These are phyloP conservation scores for Eristalinus sepulchralis DNA, from an alignment of 2,888 invertebrate genomes.

Conservation along the genomic window DNA sequence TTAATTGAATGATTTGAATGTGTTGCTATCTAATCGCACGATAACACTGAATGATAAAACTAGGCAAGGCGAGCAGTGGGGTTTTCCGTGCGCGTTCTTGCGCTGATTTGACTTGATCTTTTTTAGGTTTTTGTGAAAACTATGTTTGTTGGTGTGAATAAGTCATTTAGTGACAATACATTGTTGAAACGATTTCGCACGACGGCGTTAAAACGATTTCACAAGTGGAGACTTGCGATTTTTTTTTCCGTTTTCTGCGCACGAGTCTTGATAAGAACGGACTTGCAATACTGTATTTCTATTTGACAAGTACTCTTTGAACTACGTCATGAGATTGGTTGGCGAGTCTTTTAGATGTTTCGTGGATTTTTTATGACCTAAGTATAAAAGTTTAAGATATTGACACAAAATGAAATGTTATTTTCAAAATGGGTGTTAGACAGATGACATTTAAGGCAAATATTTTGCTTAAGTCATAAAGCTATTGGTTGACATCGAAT, in stretches of 20 bases:
- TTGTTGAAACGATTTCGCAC: neutral
- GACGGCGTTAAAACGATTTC: neutral
- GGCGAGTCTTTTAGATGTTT: neutral
- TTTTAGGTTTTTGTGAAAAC: slow-evolving; percentile 1
- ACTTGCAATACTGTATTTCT: neutral
- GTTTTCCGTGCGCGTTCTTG: slow-evolving; percentile 9
- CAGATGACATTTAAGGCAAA: too few species aligned
- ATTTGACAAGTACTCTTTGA: neutral
- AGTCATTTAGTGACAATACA: neutral
- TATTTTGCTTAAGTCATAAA: too few species aligned
- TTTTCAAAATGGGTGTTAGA: too few species aligned
- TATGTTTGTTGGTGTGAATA: neutral
- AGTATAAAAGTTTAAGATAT: too few species aligned
- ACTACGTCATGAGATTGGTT: neutral
- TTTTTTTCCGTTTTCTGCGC: neutral
- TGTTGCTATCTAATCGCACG: slow-evolving; percentile 64
- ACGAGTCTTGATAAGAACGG: neutral
- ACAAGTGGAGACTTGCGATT: neutral
- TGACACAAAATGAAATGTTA: too few species aligned
- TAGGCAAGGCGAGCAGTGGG: slow-evolving; percentile 8
- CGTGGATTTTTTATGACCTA: neutral
- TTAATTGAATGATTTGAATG: slow-evolving; percentile 66
- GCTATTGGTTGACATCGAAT: too few species aligned
- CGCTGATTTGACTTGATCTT: slow-evolving; percentile 1
- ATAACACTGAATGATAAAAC: slow-evolving; percentile 49